Evolutionary conservation across 2,113 vertebrate species (phyloP), one percentile per base, ranked within the genome.

Genomic region (Notothenia rossii): DNA sequence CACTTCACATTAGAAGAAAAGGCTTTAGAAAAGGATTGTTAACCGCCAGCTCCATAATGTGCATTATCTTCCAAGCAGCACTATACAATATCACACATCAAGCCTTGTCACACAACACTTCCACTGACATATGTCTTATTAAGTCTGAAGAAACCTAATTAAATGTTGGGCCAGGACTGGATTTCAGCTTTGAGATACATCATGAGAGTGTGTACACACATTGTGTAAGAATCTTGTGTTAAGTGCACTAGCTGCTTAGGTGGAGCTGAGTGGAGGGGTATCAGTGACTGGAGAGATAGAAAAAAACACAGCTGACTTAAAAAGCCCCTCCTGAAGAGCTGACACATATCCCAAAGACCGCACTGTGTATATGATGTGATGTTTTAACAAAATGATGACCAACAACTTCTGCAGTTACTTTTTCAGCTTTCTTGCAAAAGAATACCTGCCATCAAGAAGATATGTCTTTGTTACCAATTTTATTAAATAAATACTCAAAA

Each of bases 41-140:
- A 89, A 90, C 79, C 71, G 48, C 79, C 53, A 64, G 82, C 88
- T 79, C 86, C 79, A 89, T 87, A 84, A 89, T 85, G 67, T 81
- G 83, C 82, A 90, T 87, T 88, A 90, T 86, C 88, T 85, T 77
- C 82, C 68, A 72, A 91, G 90, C 88, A 77, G 81, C 78, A 61
- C 84, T 86, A 83, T 89, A 86, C 91, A 90, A 90, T 90, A 92
- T 86, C 90, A 83, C 85, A 89, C 83, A 91, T 92, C 86, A 90
- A 89, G 82, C 74, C 88, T 83, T 88, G 87, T 90, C 89, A 90
- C 89, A 92, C 90, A 91, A 93, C 87, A 93, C 90, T 91, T 89
- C 88, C 90, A 87, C 92, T 91, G 91, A 89, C 87, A 91, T 87
- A 90, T 88, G 91, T 92, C 91, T 91, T 91, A 93, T 93, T 92